Evolutionary conservation across 2,888 invertebrate genomes (phyloP).

Genomic region (Patella depressa): DNA sequence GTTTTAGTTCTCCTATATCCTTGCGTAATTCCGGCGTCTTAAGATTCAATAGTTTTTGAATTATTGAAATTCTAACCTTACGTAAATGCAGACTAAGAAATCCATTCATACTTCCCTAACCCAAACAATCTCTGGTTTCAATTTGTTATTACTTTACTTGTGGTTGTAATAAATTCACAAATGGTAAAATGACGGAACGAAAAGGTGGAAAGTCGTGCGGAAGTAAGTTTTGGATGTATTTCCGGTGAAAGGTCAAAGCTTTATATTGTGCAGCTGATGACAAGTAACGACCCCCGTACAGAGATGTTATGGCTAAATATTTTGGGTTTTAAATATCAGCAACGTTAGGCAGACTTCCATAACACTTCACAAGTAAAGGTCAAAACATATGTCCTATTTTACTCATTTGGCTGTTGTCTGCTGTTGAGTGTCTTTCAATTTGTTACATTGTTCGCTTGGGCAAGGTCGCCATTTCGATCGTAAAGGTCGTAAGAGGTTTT

Average conservation of each 20-base stretch:
- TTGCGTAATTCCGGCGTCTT: too few relatives aligned
- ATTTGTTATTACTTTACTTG: constrained; percentile 5
- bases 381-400: not conserved
- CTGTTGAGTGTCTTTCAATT: too few relatives aligned
- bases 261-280: not conserved
- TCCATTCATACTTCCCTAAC: too few relatives aligned
- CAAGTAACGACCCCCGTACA: constrained; percentile 10
- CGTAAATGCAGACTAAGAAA: too few relatives aligned
- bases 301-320: constrained; percentile 12
- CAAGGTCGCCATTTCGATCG: too few relatives aligned
- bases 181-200: constrained; percentile 2
- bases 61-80: too few relatives aligned
- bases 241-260: constrained; percentile 10
- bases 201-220: not conserved
- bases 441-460: too few relatives aligned
- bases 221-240: constrained; percentile 9
- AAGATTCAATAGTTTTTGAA: too few relatives aligned
- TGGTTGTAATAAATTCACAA: not conserved
- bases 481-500: too few relatives aligned
- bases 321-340: constrained; percentile 10
- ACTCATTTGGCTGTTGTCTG: too few relatives aligned
- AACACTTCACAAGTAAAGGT: constrained; percentile 5
- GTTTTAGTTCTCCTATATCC: too few relatives aligned
- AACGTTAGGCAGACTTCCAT: not conserved
- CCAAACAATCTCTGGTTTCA: not conserved